phyloP scores from a whole-genome alignment of 2,888 invertebrate genomes.

The Brassicogethes aeneus region DNA sequence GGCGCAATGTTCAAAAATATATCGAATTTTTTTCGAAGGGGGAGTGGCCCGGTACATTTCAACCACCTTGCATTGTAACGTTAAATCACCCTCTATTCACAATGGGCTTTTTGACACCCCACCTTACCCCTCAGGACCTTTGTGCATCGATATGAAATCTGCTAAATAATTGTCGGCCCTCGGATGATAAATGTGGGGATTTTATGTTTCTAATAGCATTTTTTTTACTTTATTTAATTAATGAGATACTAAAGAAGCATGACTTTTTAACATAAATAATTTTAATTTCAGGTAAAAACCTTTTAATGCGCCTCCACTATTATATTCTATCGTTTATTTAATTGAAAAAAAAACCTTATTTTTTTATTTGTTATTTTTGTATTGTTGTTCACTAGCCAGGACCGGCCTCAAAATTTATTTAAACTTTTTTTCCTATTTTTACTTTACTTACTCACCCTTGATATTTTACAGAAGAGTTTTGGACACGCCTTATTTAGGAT shows the following conservation, averaged over 20 bases:
- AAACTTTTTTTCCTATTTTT: too few relatives aligned
- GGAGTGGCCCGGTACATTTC: constrained; percentile 34
- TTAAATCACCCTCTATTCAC: constrained; percentile 30
- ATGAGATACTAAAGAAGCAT: constrained; percentile 19
- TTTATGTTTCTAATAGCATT: constrained; percentile 11
- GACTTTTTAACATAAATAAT: constrained; percentile 9
- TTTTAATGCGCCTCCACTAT: too few relatives aligned
- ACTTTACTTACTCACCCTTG: too few relatives aligned
- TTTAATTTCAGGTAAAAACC: neutral
- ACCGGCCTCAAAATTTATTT: too few relatives aligned
- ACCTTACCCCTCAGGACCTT: constrained; percentile 14
- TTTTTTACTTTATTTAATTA: constrained; percentile 18
- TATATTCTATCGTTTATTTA: too few relatives aligned
- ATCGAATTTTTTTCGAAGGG: constrained; percentile 27
- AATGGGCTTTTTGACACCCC: constrained; percentile 6
- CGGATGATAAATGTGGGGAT: constrained; percentile 32
- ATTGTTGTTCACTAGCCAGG: too few relatives aligned
- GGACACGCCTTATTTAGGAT: too few relatives aligned
- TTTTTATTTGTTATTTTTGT: too few relatives aligned
- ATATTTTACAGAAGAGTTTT: too few relatives aligned
- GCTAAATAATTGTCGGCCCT: constrained; percentile 35
- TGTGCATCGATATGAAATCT: constrained; percentile 36
- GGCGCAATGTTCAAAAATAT: constrained; percentile 29
- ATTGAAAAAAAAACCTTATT: too few relatives aligned
- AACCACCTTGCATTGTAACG: constrained; percentile 34